Evolutionary conservation across 2,797 vertebrate genomes (phyloP).

Genomic region (Sebastes miniatus): DNA sequence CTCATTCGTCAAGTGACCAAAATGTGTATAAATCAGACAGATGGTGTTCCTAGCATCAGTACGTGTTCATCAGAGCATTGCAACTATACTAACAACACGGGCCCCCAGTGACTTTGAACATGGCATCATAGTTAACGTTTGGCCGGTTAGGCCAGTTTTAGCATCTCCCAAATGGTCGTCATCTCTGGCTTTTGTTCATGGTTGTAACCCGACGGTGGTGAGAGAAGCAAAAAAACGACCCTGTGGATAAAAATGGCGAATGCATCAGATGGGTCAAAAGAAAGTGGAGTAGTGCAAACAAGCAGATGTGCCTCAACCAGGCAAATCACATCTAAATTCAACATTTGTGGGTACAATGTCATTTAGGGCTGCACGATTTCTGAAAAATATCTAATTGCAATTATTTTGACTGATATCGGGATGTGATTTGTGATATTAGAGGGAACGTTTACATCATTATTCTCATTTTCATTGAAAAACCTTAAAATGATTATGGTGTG

Average conservation of each 20-base stretch:
- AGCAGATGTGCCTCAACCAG: neutral
- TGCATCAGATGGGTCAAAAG: neutral
- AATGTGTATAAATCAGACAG: neutral
- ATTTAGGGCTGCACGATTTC: neutral
- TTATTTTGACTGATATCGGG: too few species aligned
- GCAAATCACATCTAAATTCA: neutral
- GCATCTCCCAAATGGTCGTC: neutral
- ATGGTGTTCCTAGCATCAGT: neutral
- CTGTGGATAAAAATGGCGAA: neutral
- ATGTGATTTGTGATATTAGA: too few species aligned
- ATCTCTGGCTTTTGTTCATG: neutral
- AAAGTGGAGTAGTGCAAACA: neutral
- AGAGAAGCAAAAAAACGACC: neutral
- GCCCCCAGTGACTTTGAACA: neutral
- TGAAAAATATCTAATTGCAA: too few species aligned
- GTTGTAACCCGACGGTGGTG: neutral
- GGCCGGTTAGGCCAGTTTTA: neutral
- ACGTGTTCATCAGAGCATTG: neutral
- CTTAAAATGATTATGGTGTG: too few species aligned
- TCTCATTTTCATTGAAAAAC: too few species aligned
- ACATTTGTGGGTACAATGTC: neutral
- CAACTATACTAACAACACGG: neutral
- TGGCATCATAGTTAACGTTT: neutral
- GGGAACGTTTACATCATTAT: too few species aligned
- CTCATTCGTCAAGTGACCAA: neutral